phyloP scores from a whole-genome alignment of 2,888 invertebrate genomes.

The Lepas anatifera region DNA sequence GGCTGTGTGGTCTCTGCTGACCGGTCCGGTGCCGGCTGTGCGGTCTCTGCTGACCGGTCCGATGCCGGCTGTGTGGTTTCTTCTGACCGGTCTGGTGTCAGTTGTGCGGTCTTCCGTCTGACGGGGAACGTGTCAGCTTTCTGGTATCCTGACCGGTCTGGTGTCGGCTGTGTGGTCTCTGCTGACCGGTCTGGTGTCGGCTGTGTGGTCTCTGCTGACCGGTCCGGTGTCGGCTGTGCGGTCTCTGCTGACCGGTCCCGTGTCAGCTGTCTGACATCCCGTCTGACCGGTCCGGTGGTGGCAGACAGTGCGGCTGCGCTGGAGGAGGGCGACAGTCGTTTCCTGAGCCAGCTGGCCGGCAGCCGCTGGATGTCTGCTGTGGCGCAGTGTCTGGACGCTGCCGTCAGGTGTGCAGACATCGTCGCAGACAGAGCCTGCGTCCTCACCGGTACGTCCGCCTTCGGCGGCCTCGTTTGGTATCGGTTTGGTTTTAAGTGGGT shows the following conservation, averaged over 20 bases:
- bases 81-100: neutral
- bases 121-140: too few species aligned
- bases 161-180: too few species aligned
- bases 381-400: slow-evolving; percentile 58
- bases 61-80: too few species aligned
- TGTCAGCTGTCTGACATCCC: neutral
- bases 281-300: too few species aligned
- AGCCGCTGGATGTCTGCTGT: slow-evolving; percentile 78
- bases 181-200: too few species aligned
- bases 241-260: neutral
- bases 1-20: too few species aligned
- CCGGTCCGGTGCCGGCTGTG: too few species aligned
- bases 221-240: neutral
- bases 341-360: slow-evolving; percentile 56
- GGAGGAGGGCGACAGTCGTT: neutral
- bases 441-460: slow-evolving; percentile 59
- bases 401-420: slow-evolving; percentile 54
- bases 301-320: neutral
- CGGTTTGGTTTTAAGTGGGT: too few species aligned
- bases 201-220: too few species aligned
- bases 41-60: too few species aligned
- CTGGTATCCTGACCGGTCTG: too few species aligned
- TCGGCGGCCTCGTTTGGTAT: too few species aligned
- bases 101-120: neutral
- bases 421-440: slow-evolving; percentile 57